phyloP scores from a whole-genome alignment of 2,113 vertebrate species.

The Urocitellus parryii region DNA sequence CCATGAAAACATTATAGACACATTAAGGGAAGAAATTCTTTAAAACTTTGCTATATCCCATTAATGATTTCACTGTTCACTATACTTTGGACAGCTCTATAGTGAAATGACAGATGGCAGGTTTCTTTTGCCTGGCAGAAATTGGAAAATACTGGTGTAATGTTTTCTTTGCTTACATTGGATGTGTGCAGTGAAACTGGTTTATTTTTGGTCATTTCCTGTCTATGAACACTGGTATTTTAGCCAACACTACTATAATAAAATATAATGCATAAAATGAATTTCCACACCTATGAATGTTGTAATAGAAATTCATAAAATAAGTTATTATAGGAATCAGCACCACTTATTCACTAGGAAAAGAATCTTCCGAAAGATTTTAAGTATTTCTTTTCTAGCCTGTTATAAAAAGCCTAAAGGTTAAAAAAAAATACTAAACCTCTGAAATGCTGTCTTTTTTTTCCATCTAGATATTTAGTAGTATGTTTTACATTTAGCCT shows the following conservation, averaged over 20 bases:
- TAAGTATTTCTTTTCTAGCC: constrained; percentile 62
- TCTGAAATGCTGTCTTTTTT: constrained; percentile 61
- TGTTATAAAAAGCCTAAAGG: constrained; percentile 52
- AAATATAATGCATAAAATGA: constrained; percentile 78
- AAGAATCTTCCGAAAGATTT: constrained; percentile 71
- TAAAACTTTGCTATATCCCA: constrained; percentile 58
- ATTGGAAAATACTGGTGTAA: constrained; percentile 56
- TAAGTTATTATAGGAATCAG: constrained; percentile 69
- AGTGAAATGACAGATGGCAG: constrained; percentile 57
- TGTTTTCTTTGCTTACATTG: constrained; percentile 77
- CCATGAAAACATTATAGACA: constrained; percentile 64
- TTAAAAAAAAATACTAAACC: neutral
- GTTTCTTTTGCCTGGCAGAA: constrained; percentile 70
- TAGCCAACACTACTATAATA: constrained; percentile 71
- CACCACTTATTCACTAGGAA: constrained; percentile 73
- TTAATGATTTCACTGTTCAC: constrained; percentile 55
- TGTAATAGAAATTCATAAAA: constrained; percentile 78
- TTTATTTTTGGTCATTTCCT: constrained; percentile 81
- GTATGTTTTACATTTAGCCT: neutral
- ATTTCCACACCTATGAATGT: constrained; percentile 77
- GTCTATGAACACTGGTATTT: constrained; percentile 64
- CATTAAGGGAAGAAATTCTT: constrained; percentile 59
- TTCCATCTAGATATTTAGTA: constrained; percentile 25
- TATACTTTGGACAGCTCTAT: constrained; percentile 50
- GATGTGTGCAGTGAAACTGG: constrained; percentile 51